Percentiles rank a stretch among this genome's conserved stretches.
phyloP scores from a whole-genome alignment of 2,888 invertebrate species.

The Caenorhabditis zanzibari region DNA sequence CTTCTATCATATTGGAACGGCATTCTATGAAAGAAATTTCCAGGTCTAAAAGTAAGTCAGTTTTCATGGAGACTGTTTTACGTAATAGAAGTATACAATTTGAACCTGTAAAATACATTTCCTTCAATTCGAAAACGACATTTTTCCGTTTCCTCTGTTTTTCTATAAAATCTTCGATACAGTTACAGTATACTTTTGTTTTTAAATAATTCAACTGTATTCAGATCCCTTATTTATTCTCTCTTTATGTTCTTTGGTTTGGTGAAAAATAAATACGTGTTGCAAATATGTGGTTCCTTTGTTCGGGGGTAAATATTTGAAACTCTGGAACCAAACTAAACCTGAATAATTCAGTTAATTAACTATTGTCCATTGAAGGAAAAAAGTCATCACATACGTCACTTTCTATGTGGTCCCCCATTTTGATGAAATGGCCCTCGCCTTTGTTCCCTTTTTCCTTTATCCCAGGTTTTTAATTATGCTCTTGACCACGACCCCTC shows the following conservation, averaged over 20 bases:
- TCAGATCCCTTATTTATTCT: background rate
- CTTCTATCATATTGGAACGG: no score
- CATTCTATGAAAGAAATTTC: no score
- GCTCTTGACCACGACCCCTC: background rate
- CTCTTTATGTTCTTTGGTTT: background rate
- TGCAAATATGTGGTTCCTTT: background rate
- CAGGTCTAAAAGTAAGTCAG: no score
- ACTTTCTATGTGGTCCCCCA: constrained; percentile 5
- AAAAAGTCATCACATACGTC: background rate
- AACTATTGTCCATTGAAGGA: background rate
- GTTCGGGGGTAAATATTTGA: background rate
- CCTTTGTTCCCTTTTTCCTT: background rate
- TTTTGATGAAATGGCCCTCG: background rate
- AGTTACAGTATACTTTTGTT: no score
- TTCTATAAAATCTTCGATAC: no score
- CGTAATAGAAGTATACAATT: no score
- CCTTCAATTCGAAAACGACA: no score
- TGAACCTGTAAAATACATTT: no score
- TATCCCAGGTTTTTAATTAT: constrained; percentile 3
- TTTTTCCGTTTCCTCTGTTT: no score
- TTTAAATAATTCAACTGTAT: no score
- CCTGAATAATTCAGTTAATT: constrained; percentile 9
- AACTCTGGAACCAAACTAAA: background rate
- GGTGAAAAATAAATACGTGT: background rate
- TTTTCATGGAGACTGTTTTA: no score